These are phyloP conservation scores for Sphyrna mokarran DNA, from an alignment of 2,113 vertebrate genomes.

Conservation along the genomic window DNA sequence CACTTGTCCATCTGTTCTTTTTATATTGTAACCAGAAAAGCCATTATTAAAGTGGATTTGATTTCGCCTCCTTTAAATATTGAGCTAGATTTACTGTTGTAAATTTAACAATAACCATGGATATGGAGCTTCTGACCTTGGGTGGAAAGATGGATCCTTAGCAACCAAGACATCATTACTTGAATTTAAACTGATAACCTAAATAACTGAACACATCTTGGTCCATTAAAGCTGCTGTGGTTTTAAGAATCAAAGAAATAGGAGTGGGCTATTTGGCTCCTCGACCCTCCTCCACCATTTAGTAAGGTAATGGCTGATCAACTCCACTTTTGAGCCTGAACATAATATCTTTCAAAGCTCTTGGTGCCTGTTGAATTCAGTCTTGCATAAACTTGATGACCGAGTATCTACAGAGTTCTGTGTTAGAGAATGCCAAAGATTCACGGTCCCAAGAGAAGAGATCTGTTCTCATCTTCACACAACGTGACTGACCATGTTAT, in stretches of 20 bases:
- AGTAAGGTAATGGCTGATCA: background rate
- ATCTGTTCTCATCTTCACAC: background rate
- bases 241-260: background rate
- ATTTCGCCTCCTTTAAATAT: background rate
- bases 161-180: background rate
- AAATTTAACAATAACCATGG: background rate
- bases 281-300: background rate
- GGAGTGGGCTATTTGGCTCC: background rate
- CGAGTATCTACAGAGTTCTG: background rate
- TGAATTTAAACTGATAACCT: background rate
- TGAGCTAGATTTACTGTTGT: background rate
- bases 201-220: background rate
- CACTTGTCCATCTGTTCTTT: background rate
- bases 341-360: background rate
- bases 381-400: background rate
- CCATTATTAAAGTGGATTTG: background rate
- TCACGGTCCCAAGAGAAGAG: background rate
- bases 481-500: background rate
- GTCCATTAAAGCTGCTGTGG: background rate
- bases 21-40: background rate
- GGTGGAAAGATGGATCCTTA: background rate
- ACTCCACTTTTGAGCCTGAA: background rate
- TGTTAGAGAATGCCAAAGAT: background rate
- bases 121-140: background rate
- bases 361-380: background rate